phyloP scores from a whole-genome alignment of 2,113 vertebrate genomes.

The Pardalotus punctatus region DNA sequence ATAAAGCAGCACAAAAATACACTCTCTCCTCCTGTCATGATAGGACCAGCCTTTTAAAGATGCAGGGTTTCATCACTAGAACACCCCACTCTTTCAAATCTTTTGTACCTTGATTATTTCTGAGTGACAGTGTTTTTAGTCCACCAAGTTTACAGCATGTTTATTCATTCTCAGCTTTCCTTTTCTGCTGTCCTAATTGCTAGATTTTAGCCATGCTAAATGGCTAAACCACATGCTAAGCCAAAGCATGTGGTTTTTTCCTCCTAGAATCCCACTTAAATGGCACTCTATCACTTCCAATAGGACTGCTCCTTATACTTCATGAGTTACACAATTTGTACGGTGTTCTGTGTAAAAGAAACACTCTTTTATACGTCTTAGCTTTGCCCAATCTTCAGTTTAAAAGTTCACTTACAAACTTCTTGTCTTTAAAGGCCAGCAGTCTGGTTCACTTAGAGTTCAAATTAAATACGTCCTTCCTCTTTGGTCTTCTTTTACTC shows the following conservation, averaged over 20 bases:
- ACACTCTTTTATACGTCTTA: background rate
- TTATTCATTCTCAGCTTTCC: background rate
- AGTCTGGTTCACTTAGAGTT: background rate
- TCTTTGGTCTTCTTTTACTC: background rate
- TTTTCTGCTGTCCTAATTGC: background rate
- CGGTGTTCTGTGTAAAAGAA: background rate
- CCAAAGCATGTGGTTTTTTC: background rate
- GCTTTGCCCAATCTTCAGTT: background rate
- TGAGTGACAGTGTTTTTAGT: background rate
- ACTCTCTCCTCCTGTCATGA: background rate
- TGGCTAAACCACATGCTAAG: no score
- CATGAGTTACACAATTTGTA: background rate
- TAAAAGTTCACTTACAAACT: background rate
- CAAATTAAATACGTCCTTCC: background rate
- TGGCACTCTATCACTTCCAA: background rate
- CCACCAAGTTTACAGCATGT: background rate
- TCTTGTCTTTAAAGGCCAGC: background rate
- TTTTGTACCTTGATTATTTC: background rate
- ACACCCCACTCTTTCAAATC: background rate
- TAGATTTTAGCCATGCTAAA: background rate
- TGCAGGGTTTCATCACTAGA: background rate
- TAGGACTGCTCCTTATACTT: background rate
- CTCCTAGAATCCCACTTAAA: background rate
- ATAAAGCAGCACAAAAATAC: background rate
- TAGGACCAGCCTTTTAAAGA: background rate